Evolutionary conservation across 2,888 invertebrate species (phyloP), one percentile per base, ranked within the genome.

Genomic region (Tipula confusa): DNA sequence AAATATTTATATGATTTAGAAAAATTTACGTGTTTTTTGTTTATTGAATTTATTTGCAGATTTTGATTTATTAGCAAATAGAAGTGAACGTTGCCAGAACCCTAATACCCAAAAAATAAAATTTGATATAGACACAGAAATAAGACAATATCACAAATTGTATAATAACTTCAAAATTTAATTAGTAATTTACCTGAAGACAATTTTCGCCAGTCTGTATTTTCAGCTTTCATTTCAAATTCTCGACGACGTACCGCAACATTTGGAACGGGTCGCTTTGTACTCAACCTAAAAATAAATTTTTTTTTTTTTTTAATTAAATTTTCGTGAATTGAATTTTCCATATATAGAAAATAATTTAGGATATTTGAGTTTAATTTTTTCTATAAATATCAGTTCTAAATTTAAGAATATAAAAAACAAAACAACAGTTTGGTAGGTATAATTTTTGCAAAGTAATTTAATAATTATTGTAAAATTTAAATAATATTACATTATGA

Each of bases 181-280:
- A 24, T 64, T 18, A 36, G 79, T 84, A 43, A 83, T 82, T 31
- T 83, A 84, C 83, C 83, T 82, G 82, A 82, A n/a, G 82, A 82
- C 24, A 84, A 83, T 43, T 84, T 83, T 28, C 85, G 82, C 85
- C 85, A 85, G 64, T 84, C 84, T 79, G 84, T 80, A 80, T 64
- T 83, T 83, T 84, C 90, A 11, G 90, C 89, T 85, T 93, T 90
- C 7, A 92, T 92, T 88, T 95, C 95, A 87, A 94, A 95, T 89
- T 95, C 95, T 86, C 92, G 92, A 84, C 94, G 92, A 9, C 94
- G 89, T 84, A 93, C 92, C 83, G 93, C 94, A n/a, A 95, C 95
- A 87, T 94, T 94, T 31, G 95, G 94, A 86, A 93, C 93, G 82
- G 93, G 92, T 79, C 92, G 90, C 87, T 95, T 93, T 86, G 93